Conservation (phyloP, 2,797 vertebrate species). For the Arctocebus calabarensis region DNA sequence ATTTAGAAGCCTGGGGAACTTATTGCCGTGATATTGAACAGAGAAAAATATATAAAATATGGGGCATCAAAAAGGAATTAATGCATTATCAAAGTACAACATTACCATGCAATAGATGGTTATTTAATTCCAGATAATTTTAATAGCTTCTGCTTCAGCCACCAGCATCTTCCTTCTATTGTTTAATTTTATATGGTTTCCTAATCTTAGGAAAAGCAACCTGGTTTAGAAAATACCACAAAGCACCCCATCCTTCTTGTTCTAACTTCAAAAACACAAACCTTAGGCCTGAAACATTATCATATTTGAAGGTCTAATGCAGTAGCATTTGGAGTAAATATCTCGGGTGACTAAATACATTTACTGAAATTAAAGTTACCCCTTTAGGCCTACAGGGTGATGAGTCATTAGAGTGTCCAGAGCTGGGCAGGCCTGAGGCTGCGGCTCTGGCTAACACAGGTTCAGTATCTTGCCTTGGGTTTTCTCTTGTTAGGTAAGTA, state of each 20-base stretch:
- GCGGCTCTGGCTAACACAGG: not conserved
- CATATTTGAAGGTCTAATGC: not conserved
- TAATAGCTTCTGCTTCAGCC: not conserved
- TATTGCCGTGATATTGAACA: not conserved
- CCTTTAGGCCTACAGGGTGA: not conserved
- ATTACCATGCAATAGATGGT: not conserved
- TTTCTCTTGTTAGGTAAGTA: slow-evolving; percentile 52
- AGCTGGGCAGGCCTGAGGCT: not conserved
- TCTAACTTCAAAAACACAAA: slow-evolving; percentile 61
- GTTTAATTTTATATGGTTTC: slow-evolving; percentile 17
- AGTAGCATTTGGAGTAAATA: not conserved
- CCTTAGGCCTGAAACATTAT: not conserved
- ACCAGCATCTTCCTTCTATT: not conserved
- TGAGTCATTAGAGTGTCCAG: fast-evolving
- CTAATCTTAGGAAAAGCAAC: slow-evolving; percentile 42
- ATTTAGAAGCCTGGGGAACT: not conserved
- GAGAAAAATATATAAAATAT: slow-evolving; percentile 13
- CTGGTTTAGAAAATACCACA: not conserved
- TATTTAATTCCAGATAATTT: slow-evolving; percentile 12
- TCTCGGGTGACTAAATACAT: not conserved
- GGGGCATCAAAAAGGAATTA: not conserved
- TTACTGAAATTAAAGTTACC: not conserved
- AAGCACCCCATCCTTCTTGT: not conserved
- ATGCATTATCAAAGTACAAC: not conserved
- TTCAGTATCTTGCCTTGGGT: slow-evolving; percentile 33